Conservation (phyloP, 2,888 invertebrate genomes). For the Cantharis flavilabris region DNA sequence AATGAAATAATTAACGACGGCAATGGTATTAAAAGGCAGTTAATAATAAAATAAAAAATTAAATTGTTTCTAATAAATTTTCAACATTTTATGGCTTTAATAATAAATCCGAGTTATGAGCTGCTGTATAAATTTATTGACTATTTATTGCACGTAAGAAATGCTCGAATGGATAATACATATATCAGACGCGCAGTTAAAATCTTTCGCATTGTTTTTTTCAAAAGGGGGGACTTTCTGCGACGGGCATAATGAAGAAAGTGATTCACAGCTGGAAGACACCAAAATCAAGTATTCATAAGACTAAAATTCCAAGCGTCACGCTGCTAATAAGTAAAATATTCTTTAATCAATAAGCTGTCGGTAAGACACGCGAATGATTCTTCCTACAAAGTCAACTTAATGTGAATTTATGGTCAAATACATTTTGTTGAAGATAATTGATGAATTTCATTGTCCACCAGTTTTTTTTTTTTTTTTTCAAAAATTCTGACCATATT, state of each 20-base stretch:
- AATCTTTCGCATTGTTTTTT: slow-evolving; percentile 3
- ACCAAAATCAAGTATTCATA: not conserved
- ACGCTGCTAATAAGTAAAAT: slow-evolving; percentile 1
- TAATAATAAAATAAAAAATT: slow-evolving; percentile 11
- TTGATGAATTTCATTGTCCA: slow-evolving; percentile 5
- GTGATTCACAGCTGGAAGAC: not conserved
- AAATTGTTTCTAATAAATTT: slow-evolving; percentile 13
- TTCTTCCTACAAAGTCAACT: slow-evolving; percentile 1
- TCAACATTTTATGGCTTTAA: slow-evolving; percentile 13
- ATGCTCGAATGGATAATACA: not conserved
- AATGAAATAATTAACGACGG: not conserved
- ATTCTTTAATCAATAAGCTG: slow-evolving; percentile 15
- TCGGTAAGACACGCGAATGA: slow-evolving; percentile 10
- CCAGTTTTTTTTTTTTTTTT: not conserved
- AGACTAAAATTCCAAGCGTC: slow-evolving; percentile 5
- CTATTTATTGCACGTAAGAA: slow-evolving; percentile 11
- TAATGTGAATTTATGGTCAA: slow-evolving; percentile 8
- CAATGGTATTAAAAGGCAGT: not conserved
- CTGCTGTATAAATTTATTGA: slow-evolving; percentile 17
- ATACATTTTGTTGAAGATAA: slow-evolving; percentile 4
- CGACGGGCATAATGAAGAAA: not conserved
- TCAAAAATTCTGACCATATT: not conserved
- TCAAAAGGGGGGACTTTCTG: not conserved
- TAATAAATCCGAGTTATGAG: slow-evolving; percentile 19
- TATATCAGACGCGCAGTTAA: slow-evolving; percentile 5